Conservation (phyloP, 2,888 invertebrate genomes). For the Corbicula japonica region DNA sequence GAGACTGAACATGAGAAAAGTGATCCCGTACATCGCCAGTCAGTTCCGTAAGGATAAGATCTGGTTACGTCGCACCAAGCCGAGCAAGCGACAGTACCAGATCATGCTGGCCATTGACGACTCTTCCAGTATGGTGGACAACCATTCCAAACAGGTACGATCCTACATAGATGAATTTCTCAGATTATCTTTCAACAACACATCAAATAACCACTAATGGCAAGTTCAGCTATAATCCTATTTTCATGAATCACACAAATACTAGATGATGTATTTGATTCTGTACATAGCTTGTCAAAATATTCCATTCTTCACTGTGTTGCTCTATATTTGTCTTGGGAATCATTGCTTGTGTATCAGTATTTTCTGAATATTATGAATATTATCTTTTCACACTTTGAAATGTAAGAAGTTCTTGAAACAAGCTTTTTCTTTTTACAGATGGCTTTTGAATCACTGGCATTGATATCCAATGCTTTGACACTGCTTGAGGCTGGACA, state of each 20-base stretch:
- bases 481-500: slow-evolving; percentile 97
- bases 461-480: slow-evolving; percentile 95
- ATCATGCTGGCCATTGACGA: slow-evolving; percentile 97
- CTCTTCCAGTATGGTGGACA: slow-evolving; percentile 91
- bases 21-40: slow-evolving; percentile 99
- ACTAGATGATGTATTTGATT: too few species aligned
- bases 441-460: slow-evolving; percentile 97
- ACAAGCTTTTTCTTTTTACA: slow-evolving; percentile 68
- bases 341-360: too few species aligned
- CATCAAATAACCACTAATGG: too few species aligned
- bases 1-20: slow-evolving; percentile 98
- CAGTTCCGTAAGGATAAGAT: slow-evolving; percentile 99
- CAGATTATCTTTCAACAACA: too few species aligned
- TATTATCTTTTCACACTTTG: background rate
- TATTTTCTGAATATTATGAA: background rate
- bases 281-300: too few species aligned
- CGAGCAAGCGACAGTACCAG: slow-evolving; percentile 98
- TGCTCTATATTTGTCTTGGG: too few species aligned
- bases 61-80: slow-evolving; percentile 98
- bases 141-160: slow-evolving; percentile 89
- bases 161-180: too few species aligned
- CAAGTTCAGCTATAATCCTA: too few species aligned
- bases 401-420: background rate
- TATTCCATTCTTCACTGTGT: too few species aligned
- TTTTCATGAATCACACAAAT: too few species aligned